Base-by-base conservation (phyloP, 1,140 invertebrate genomes). In the Pogonomyrmex barbatus region DNA sequence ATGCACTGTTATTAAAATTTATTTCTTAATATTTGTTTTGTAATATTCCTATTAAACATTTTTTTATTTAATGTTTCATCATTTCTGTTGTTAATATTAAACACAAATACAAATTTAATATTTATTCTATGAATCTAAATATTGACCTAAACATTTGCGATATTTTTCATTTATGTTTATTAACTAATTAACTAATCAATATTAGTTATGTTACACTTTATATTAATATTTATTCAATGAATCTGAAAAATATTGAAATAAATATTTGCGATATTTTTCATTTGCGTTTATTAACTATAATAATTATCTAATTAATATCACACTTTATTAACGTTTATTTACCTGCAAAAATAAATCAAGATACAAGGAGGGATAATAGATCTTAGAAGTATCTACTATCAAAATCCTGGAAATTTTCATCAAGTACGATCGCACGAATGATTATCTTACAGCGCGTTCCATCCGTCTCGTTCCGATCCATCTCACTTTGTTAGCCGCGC, bases 401-500 rank as follows among this genome's bases (percentile, higher is more conserved):
- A 47, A 36, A 47, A 54, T 52, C 4, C 77, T 10, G 14, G 12
- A 79, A 39, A 24, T 12, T 2, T 8, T 68, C 39, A 14, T 14
- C 30, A 47, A 73, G 12, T 47, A 42, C n/a, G 12, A 67, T 39
- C 45, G 12, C 3, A 14, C 5, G 30, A 63, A 47, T 12, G 30
- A 73, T 83, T 68, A 30, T 73, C 33, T 73, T 33, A 42, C 62
- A 36, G 12, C 12, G n/a, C 52, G 12, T 73, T 24, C 24, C 24
- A 24, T 24, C 24, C 24, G 24, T 24, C 24, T 73, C 30, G 12
- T 30, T 36, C 33, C 24, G 14, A 10, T 45, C 6, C 8, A 50
- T 50, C 33, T 45, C 36, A 47, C 9, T 8, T n/a, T 42, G 36
- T 24, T 30, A 14, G 45, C 30, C 24, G 50, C 30, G 10, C 62